Conservation (phyloP, 1,140 invertebrate genomes). For the Drosophila sp. region DNA sequence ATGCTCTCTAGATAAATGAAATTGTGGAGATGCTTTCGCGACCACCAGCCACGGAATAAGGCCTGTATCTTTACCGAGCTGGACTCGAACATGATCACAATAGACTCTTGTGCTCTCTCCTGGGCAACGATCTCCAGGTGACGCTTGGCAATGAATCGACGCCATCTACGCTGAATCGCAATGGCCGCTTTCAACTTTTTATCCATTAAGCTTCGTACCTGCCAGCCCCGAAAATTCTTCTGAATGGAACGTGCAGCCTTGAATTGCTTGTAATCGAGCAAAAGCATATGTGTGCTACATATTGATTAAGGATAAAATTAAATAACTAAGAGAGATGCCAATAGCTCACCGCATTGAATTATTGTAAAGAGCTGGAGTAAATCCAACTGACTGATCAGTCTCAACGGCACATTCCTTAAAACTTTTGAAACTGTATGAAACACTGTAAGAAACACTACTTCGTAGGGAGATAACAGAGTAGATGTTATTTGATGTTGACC, state of each 20-base stretch:
- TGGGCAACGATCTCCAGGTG: neutral
- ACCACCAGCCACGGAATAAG: constrained; percentile 59
- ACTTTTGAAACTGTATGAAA: neutral
- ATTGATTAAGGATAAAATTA: neutral
- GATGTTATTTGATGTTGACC: neutral
- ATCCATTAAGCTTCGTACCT: rapidly evolving
- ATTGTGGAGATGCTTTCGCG: constrained; percentile 50
- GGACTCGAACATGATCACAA: constrained; percentile 3
- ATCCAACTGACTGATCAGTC: neutral
- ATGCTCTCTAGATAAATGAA: constrained; percentile 16
- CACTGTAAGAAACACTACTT: neutral
- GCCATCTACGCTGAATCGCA: constrained; percentile 54
- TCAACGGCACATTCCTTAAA: neutral
- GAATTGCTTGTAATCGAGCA: constrained; percentile 69
- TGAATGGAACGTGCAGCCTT: constrained; percentile 68
- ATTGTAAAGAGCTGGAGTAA: too few species aligned
- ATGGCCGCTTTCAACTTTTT: constrained; percentile 2
- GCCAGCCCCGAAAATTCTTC: constrained; percentile 42
- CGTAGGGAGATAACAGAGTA: neutral
- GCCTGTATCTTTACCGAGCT: constrained; percentile 48
- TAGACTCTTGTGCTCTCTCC: constrained; percentile 5
- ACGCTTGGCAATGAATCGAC: neutral
- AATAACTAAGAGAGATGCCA: neutral
- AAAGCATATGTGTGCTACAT: constrained; percentile 31
- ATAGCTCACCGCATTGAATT: neutral